Base-by-base conservation (phyloP, 2,888 invertebrate genomes). In the Automeris io region DNA sequence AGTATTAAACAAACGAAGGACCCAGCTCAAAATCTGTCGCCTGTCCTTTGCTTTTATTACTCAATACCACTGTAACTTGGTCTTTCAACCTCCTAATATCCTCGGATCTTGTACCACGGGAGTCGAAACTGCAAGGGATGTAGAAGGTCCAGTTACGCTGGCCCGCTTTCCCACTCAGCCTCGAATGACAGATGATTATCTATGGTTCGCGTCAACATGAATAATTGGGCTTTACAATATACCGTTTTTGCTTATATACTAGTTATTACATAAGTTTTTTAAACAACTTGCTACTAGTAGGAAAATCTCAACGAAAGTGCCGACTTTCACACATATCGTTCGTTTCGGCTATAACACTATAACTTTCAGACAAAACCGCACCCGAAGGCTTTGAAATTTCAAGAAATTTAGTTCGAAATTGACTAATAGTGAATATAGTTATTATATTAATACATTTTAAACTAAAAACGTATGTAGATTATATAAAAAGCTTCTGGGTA, bases 141-240 rank as follows among this genome's bases (percentile, higher is more conserved):
- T 43, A 55, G 57, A 54, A 65, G 81, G 53, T 67, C 78, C 33
- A 37, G 42, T 21, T 51, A 60, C 42, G 49, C 33, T 76, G 78
- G 82, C 38, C 63, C 51, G 56, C 53, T 61, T 51, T 60, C 61
- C 65, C 65, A 63, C 59, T 66, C 70, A 61, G 65, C 70, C 63
- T 75, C 71, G 70, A 74, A 78, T 85, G 83, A 83, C 79, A 82
- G 81, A 83, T 83, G 81, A 83, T 85, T 82, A 85, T 85, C 82
- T 83, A 82, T 72, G 71, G 67, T 56, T 64, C 57, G 73, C 72
- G 83, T 85, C 85, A 82, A 81, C 82, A 77, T 85, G 85, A 85
- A 85, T 85, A 83, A 85, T 85, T 83, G 81, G 74, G 71, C 68
- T 79, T 78, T 75, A 73, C 73, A 70, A 70, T 60, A 70, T 64